Evolutionary conservation across 1,140 invertebrate genomes (phyloP).

Genomic region (Wasmannia auropunctata): DNA sequence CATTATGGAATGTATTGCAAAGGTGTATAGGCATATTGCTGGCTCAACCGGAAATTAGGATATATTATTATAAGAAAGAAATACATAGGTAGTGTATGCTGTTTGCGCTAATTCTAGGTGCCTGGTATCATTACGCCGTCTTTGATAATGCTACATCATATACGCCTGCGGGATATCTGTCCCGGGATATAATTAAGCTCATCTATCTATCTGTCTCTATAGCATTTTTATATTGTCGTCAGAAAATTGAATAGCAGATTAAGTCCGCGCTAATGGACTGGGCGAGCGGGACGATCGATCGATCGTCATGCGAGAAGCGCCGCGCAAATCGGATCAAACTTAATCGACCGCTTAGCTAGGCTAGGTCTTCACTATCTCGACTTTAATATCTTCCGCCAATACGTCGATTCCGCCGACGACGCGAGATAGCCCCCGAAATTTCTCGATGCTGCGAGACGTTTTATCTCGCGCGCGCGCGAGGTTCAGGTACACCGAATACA

Average conservation of each 20-base stretch:
- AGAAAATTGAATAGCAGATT: conserved; percentile 51
- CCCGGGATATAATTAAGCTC: conserved; percentile 45
- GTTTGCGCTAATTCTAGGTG: background rate
- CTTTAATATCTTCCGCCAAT: conserved; percentile 73
- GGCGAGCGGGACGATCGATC: conserved; percentile 53
- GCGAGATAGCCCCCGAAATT: conserved; percentile 11
- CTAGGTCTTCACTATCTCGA: conserved; percentile 67
- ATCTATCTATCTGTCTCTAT: conserved; percentile 53
- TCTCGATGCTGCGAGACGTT: background rate
- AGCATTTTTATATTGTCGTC: conserved; percentile 58
- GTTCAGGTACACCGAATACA: background rate
- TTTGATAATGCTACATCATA: conserved; percentile 6
- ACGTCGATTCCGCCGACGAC: conserved; percentile 11
- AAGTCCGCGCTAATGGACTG: conserved; percentile 55
- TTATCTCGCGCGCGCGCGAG: background rate
- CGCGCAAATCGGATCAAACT: conserved; percentile 70
- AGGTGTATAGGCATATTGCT: background rate
- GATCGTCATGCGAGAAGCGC: conserved; percentile 55
- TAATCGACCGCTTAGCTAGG: conserved; percentile 63
- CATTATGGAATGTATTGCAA: background rate
- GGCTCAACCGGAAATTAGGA: background rate
- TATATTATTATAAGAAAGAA: conserved; percentile 1
- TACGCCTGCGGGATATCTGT: conserved; percentile 28
- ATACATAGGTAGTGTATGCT: background rate
- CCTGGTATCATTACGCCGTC: background rate